Conservation (phyloP, 2,797 vertebrate genomes). For the Gephyroberyx darwinii region DNA sequence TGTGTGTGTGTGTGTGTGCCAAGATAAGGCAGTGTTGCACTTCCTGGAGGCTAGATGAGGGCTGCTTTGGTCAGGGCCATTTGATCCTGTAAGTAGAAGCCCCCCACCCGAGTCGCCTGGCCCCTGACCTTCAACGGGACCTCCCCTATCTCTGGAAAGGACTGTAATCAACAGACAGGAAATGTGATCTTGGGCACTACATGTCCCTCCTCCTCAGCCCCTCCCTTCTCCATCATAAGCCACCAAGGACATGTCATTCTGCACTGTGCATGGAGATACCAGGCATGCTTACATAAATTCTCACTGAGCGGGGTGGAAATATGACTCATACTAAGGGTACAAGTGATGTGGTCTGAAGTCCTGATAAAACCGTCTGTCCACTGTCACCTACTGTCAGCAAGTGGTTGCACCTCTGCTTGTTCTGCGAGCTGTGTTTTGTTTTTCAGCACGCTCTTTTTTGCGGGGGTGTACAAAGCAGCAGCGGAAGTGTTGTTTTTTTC, state of each 20-base stretch:
- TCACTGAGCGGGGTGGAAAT: slow-evolving; percentile 25
- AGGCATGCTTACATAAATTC: slow-evolving; percentile 2
- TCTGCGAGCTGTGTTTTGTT: slow-evolving; percentile 5
- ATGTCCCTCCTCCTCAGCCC: slow-evolving; percentile 39
- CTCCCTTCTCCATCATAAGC: slow-evolving; percentile 11
- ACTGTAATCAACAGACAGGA: slow-evolving; percentile 52
- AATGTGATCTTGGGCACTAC: slow-evolving; percentile 48
- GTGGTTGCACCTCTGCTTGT: slow-evolving; percentile 15
- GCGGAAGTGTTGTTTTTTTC: background rate
- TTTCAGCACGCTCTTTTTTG: background rate
- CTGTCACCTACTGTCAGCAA: slow-evolving; percentile 37
- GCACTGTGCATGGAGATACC: too few relatives aligned
- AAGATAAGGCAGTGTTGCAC: slow-evolving; percentile 22
- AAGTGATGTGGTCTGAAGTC: slow-evolving; percentile 43
- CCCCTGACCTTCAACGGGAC: slow-evolving; percentile 24
- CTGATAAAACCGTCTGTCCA: slow-evolving; percentile 31
- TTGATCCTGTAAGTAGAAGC: slow-evolving; percentile 43
- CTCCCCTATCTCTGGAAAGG: slow-evolving; percentile 50
- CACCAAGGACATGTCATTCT: background rate
- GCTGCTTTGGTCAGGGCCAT: slow-evolving; percentile 35
- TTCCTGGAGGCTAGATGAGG: slow-evolving; percentile 24
- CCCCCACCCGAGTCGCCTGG: slow-evolving; percentile 8
- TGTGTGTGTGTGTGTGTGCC: background rate
- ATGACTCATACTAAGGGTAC: slow-evolving; percentile 36
- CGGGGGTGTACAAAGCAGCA: background rate